phyloP scores from a whole-genome alignment of 2,113 vertebrate species.

The Pachycephala philippinensis region DNA sequence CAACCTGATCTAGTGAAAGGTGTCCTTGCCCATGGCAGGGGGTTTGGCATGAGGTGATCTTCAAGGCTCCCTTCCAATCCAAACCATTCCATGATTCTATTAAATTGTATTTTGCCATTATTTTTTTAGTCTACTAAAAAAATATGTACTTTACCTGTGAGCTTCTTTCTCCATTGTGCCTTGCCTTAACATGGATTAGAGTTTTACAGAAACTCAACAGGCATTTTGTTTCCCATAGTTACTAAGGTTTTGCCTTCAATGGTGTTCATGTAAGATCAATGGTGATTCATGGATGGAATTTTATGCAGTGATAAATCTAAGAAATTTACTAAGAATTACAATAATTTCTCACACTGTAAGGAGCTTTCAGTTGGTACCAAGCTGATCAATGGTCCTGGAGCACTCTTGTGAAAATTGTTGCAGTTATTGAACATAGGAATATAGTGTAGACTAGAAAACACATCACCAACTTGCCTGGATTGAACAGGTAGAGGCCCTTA shows the following conservation, averaged over 20 bases:
- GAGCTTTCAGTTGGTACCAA: background rate
- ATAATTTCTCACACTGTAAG: background rate
- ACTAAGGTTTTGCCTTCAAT: background rate
- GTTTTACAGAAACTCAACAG: background rate
- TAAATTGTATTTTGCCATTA: background rate
- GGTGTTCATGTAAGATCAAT: fast-evolving
- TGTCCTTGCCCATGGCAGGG: background rate
- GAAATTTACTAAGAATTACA: background rate
- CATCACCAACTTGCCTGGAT: background rate
- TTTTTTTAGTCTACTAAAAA: background rate
- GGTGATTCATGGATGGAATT: background rate
- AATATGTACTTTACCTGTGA: background rate
- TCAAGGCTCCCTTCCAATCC: background rate
- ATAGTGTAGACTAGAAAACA: background rate
- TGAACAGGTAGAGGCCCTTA: background rate
- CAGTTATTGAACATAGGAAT: background rate
- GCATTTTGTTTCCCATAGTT: background rate
- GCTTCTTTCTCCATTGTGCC: background rate
- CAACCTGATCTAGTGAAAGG: background rate
- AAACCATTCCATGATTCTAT: background rate
- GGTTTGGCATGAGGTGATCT: background rate
- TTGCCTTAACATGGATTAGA: background rate
- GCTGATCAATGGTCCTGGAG: background rate
- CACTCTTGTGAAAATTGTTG: background rate
- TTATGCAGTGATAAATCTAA: background rate